Base-by-base conservation (phyloP, 2,888 invertebrate species). In the Amblyjoppa proteus region DNA sequence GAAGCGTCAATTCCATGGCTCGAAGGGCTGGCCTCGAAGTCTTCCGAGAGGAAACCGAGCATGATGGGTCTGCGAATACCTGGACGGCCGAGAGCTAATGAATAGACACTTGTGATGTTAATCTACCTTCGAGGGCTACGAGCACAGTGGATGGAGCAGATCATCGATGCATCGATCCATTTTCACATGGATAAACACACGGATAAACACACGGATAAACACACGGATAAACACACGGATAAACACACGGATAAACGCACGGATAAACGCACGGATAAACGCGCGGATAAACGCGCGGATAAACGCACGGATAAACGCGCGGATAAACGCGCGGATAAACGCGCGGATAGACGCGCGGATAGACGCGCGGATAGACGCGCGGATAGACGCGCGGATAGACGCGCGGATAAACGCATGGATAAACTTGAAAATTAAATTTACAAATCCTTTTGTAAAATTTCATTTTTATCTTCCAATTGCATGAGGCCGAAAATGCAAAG, bases 1-100 rank as follows among this genome's bases (percentile, higher is more conserved):
- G 64, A 76, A 82, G 64, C 31, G 16, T 64, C 64, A 64, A 64
- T 64, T 64, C 64, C 20, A 58, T 58, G 25, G 20, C 41, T 66
- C 58, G 28, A 76, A 68, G 38, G 71, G 58, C 49, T 75, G 28
- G 28, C 45, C 3, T 4, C 45, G 45, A 49, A 56, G 34, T 31
- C 34, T 34, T 2, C 31, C 45, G 16, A 49, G 16, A 64, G 16
- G 34, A 34, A 64, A 64, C 34, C 31, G 31, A 11, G n/a, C 31
- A n/a, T 7, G 28, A 34, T 64, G 6, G 6, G 31, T 34, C 6
- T 64, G 7, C 11, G 13, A 64, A 34, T 31, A 64, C 64, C 13
- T 34, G 16, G 11, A 28, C 28, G 34, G 31, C 31, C 16, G 34
- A 16, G n/a, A n/a, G 16, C 64, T 64, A 31, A 34, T 64, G 64